A percentile compares a stretch with the other conserved stretches of the same genome.
Evolutionary conservation across 1,140 invertebrate species (phyloP).

Genomic region (Delia radicum): DNA sequence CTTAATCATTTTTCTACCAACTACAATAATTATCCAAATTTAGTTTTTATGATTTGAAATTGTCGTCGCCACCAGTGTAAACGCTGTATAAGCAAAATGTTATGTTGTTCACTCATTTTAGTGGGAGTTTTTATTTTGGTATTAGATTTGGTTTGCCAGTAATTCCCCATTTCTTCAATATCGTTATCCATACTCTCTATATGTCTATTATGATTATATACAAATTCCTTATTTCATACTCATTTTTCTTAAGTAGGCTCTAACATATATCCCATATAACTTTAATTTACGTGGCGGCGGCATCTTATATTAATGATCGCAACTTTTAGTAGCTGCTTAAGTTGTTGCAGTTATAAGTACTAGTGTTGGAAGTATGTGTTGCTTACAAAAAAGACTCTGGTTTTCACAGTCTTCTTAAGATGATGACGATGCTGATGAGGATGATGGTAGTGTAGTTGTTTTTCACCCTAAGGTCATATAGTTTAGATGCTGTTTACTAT

Average conservation of each 20-base stretch:
- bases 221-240: slow-evolving; percentile 8
- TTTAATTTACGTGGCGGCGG: background rate
- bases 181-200: slow-evolving; percentile 5
- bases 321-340: background rate
- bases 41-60: too few species aligned
- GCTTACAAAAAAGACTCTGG: background rate
- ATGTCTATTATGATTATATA: background rate
- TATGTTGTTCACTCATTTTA: too few species aligned
- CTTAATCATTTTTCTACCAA: too few species aligned
- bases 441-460: background rate
- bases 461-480: slow-evolving; percentile 3
- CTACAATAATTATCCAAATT: too few species aligned
- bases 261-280: slow-evolving; percentile 5
- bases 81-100: too few species aligned
- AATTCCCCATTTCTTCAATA: background rate
- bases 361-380: background rate
- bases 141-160: too few species aligned
- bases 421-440: background rate
- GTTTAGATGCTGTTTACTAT: background rate
- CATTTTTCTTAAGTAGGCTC: slow-evolving; percentile 9
- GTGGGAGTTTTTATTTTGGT: too few species aligned
- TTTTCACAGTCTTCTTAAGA: background rate
- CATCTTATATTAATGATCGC: background rate
- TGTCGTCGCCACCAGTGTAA: too few species aligned
- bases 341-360: background rate